phyloP scores from a whole-genome alignment of 2,113 vertebrate genomes.

The human (Homo sapiens) region GRCh38 chr4:82249501-82250000 shows the following conservation, averaged over 20 bases:
- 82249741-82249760: background rate
- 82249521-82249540: constrained; percentile 5
- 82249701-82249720: background rate
- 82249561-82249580: constrained; percentile 5
- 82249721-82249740: background rate
- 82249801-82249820: background rate
- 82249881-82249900: background rate
- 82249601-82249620: constrained; percentile 15
- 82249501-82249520: background rate
- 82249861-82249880: background rate
- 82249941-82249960: background rate
- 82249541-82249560: constrained; percentile 9
- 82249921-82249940: background rate
- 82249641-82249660: background rate
- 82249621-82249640: constrained; percentile 16
- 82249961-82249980: background rate
- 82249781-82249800: background rate
- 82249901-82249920: background rate
- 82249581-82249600: background rate
- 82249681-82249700: background rate
- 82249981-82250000: background rate
- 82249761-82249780: background rate
- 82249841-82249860: background rate
- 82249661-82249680: background rate
- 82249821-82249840: background rate